Evolutionary conservation across 2,113 vertebrate genomes (phyloP).

Genomic region (Callaeas wilsoni): DNA sequence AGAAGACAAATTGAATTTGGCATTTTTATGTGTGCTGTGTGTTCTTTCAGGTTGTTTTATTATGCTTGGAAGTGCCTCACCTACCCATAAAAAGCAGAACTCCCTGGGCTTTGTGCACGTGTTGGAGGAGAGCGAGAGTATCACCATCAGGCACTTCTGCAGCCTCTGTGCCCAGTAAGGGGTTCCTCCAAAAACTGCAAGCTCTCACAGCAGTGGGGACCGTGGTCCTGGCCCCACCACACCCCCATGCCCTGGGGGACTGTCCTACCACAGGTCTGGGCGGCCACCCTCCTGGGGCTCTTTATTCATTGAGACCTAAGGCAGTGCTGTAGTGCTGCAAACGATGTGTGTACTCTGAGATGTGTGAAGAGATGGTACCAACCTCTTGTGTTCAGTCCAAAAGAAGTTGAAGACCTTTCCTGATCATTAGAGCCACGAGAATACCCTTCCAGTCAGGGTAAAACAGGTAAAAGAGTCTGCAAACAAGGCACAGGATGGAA

Average conservation of each 20-base stretch:
- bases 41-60: not conserved
- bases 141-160: not conserved
- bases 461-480: not conserved
- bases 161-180: not conserved
- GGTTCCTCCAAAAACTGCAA: not conserved
- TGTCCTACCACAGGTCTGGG: accelerated
- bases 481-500: not conserved
- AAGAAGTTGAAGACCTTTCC: not conserved
- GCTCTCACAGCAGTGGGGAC: not conserved
- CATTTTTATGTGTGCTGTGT: not conserved
- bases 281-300: not conserved
- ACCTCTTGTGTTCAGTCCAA: not conserved
- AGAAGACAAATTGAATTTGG: not conserved
- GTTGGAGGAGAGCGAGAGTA: accelerated
- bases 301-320: not conserved
- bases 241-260: not conserved
- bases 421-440: not conserved
- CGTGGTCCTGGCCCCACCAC: accelerated
- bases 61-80: not conserved
- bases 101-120: not conserved
- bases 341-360: not conserved
- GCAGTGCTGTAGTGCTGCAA: not conserved
- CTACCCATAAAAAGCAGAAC: not conserved
- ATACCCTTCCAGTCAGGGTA: not conserved
- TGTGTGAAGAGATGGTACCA: not conserved